phyloP scores from a whole-genome alignment of 2,113 vertebrate species.

The Cinclus cinclus region DNA sequence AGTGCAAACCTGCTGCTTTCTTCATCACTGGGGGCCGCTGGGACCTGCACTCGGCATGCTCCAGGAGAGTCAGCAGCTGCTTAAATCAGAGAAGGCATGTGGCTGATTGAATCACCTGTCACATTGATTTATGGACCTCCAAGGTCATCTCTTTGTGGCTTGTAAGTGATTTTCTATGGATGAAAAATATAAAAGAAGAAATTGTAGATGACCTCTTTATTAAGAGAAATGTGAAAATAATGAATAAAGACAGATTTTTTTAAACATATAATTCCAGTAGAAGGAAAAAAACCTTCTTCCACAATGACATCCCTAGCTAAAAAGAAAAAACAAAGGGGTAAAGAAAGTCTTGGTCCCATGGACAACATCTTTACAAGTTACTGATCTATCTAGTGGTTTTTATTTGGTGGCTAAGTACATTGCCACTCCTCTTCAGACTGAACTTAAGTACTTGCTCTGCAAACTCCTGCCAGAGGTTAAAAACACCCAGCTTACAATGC shows the following conservation, averaged over 20 bases:
- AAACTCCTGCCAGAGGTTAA: not conserved
- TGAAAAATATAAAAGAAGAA: not conserved
- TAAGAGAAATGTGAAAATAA: not conserved
- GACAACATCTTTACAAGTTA: not conserved
- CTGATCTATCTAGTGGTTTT: not conserved
- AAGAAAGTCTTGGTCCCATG: not conserved
- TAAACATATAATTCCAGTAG: not conserved
- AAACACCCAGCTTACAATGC: not conserved
- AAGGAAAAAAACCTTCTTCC: not conserved
- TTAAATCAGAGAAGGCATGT: constrained; percentile 31
- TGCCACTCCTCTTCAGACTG: not conserved
- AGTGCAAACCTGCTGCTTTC: constrained; percentile 54
- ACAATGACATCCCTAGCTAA: not conserved
- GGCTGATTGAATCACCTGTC: constrained; percentile 62
- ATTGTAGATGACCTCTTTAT: not conserved
- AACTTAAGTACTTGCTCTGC: not conserved
- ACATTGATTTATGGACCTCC: constrained; percentile 58
- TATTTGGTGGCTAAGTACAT: not conserved
- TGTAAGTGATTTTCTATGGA: not conserved
- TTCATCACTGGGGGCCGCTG: not conserved
- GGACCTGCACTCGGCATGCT: constrained; percentile 26
- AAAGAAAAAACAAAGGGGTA: not conserved
- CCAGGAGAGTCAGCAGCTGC: constrained; percentile 49
- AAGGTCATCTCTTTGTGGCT: constrained; percentile 18
- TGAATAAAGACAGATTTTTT: not conserved